phyloP scores from a whole-genome alignment of 1,140 invertebrate species.

The Periplaneta americana region DNA sequence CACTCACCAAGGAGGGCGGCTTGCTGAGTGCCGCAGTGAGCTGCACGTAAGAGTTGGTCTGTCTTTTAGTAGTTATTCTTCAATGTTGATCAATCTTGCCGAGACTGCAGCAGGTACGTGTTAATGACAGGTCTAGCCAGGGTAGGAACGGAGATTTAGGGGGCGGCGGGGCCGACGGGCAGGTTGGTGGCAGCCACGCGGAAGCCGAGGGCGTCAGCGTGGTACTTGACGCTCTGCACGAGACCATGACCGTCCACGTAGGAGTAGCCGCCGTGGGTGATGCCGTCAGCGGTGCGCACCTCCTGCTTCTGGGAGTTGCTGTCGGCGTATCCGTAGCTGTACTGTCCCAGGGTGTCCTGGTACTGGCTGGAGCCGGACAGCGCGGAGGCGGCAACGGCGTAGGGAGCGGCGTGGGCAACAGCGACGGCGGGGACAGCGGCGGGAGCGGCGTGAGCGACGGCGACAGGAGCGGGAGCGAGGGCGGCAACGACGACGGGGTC shows the following conservation, averaged over 20 bases:
- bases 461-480: too few species aligned
- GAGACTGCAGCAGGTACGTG: neutral
- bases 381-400: conserved; percentile 19
- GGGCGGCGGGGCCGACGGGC: conserved; percentile 12
- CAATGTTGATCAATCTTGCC: neutral
- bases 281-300: conserved; percentile 10
- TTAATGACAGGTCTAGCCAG: neutral
- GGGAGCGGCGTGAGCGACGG: neutral
- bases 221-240: conserved; percentile 24
- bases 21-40: neutral
- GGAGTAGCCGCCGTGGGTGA: conserved; percentile 21
- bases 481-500: neutral
- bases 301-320: conserved; percentile 26
- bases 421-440: neutral
- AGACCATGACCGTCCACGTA: conserved; percentile 27
- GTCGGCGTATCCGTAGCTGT: conserved; percentile 31
- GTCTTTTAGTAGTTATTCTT: neutral
- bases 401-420: too few species aligned
- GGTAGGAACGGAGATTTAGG: conserved; percentile 4
- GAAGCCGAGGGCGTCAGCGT: conserved; percentile 26
- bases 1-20: neutral
- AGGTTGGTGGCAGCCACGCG: conserved; percentile 26
- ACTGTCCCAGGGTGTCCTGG: conserved; percentile 57
- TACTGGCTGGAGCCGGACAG: conserved; percentile 40
- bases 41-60: neutral